These are phyloP conservation scores for Cantharis flavilabris DNA, from an alignment of 2,888 invertebrate species.

Conservation along the genomic window DNA sequence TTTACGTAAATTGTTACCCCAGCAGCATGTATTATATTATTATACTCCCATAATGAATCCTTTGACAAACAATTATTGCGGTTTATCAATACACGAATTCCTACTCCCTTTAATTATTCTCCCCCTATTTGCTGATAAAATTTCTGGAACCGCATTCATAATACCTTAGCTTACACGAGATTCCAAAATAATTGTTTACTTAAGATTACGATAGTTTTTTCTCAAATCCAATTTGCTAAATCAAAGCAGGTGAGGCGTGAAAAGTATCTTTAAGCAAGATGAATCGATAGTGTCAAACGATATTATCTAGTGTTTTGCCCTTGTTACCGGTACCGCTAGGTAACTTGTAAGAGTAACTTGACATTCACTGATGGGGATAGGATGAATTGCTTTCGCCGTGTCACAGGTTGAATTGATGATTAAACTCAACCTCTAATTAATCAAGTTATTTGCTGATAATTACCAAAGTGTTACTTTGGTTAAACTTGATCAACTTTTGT, in stretches of 20 bases:
- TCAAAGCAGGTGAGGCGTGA: background rate
- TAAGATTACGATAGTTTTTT: background rate
- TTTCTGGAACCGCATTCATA: no score
- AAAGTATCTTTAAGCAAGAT: slow-evolving; percentile 15
- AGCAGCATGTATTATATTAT: no score
- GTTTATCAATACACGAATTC: background rate
- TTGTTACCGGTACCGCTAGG: slow-evolving; percentile 18
- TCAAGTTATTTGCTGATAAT: slow-evolving; percentile 18
- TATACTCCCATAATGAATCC: background rate
- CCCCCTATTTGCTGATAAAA: no score
- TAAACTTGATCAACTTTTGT: background rate
- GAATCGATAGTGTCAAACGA: slow-evolving; percentile 27
- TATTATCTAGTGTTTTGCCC: slow-evolving; percentile 22
- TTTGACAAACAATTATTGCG: background rate
- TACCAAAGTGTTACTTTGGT: background rate
- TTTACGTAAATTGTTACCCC: slow-evolving; percentile 5
- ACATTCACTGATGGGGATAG: slow-evolving; percentile 19
- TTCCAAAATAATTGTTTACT: background rate
- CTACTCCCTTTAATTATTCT: background rate
- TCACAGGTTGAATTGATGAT: slow-evolving; percentile 23
- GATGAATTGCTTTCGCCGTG: slow-evolving; percentile 18
- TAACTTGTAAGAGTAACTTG: slow-evolving; percentile 20
- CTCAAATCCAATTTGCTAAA: background rate
- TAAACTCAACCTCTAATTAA: slow-evolving; percentile 17
- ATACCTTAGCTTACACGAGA: background rate